Base-by-base conservation (phyloP, 2,797 vertebrate species). In the Gouania willdenowi region DNA sequence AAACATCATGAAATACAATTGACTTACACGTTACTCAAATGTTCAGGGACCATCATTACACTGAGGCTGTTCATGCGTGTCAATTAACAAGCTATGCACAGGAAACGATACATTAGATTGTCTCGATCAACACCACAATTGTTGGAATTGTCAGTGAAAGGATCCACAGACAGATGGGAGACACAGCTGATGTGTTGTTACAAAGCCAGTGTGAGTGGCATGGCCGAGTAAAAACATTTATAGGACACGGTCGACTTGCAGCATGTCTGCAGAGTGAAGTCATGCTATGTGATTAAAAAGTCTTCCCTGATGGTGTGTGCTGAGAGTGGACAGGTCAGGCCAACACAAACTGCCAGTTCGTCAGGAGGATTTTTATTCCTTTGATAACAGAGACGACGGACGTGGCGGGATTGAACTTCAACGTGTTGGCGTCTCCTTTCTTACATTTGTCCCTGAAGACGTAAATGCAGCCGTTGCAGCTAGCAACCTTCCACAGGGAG, bases 391-490 rank as follows among this genome's bases (percentile, higher is more conserved):
- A 93, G 38, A 99, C 88, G 1, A 97, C 93, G 1, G 97, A 97
- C 0, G 96, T 99, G 61, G 94, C 95, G 0, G 97, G 96, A 83
- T 99, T 97, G 3, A 99, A 90, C 86, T 98, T 99, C 26, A 98
- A 85, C 5, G 96, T 97, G 72, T 93, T 97, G 2, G 93, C 93
- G 0, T 98, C 95, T 0, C 96, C 97, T 71, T 98, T 99, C 85
- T 97, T 98, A 41, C 95, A 97, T 66, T 92, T 93, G 79, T 99
- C 96, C 1, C 97, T 88, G 71, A 99, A 99, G 24, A 98, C 93
- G 0, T 98, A 98, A 53, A 99, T 95, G 79, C 91, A 97, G 45
- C 97, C 95, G 0, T 99, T 98, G 58, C 97, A 99, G 81, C 97
- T 98, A 60, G 95, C 96, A 11, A 99, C 94, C 85, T 98, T 98